Evolutionary conservation across 1,140 invertebrate genomes (phyloP).

Genomic region (Thereuonema tuberculata): DNA sequence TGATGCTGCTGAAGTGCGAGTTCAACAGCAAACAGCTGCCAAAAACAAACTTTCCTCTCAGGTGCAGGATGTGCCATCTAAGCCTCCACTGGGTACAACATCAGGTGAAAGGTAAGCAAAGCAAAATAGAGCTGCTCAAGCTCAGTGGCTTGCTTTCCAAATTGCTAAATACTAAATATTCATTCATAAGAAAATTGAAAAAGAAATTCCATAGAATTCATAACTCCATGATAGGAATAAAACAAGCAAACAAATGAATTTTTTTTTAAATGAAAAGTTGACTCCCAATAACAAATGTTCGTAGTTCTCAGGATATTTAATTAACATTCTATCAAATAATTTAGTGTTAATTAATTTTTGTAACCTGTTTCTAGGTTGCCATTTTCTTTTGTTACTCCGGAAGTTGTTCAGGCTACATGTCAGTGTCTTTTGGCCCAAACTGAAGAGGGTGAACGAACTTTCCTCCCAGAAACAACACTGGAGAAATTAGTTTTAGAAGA

Average conservation of each 20-base stretch:
- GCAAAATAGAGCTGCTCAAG: too few species aligned
- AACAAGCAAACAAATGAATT: too few species aligned
- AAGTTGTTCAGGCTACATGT: slow-evolving; percentile 90
- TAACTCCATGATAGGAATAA: too few species aligned
- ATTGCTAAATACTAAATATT: too few species aligned
- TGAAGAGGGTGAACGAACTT: slow-evolving; percentile 58
- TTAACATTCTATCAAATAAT: too few species aligned
- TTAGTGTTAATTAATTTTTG: too few species aligned
- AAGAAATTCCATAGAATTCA: too few species aligned
- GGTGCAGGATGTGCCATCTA: slow-evolving; percentile 39
- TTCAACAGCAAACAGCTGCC: slow-evolving; percentile 44
- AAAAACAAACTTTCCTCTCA: slow-evolving; percentile 42
- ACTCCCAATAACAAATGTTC: too few species aligned
- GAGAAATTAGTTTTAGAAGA: slow-evolving; percentile 81
- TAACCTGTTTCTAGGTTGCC: slow-evolving; percentile 52
- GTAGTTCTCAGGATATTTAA: too few species aligned
- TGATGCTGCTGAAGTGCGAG: slow-evolving; percentile 49
- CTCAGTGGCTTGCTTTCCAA: too few species aligned
- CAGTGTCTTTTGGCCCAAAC: slow-evolving; percentile 87
- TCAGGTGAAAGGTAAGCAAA: slow-evolving; percentile 30
- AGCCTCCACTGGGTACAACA: slow-evolving; percentile 24
- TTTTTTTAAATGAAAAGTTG: too few species aligned
- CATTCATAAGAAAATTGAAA: too few species aligned
- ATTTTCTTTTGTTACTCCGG: slow-evolving; percentile 74
- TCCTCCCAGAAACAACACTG: slow-evolving; percentile 52